Percentiles rank a stretch among this genome's conserved stretches.
phyloP scores from a whole-genome alignment of 1,140 invertebrate genomes.

The Dendroctonus valens region DNA sequence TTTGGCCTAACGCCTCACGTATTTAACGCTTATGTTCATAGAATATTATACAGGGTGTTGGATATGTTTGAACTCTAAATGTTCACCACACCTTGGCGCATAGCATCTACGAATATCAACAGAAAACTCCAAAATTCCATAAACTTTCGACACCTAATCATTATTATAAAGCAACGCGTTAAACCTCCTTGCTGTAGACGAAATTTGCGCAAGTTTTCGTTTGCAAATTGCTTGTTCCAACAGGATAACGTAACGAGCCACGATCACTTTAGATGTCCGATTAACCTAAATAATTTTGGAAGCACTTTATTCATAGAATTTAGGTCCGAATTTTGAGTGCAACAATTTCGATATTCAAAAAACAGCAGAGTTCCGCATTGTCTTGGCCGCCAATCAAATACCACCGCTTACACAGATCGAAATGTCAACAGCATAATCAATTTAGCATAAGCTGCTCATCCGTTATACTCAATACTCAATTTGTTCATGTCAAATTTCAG shows the following conservation, averaged over 20 bases:
- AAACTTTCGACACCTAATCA: background rate
- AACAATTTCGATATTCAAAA: slow-evolving; percentile 19
- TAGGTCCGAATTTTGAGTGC: slow-evolving; percentile 26
- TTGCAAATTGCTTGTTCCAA: background rate
- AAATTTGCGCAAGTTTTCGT: slow-evolving; percentile 3
- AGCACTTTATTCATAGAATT: slow-evolving; percentile 26
- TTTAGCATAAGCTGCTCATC: slow-evolving; percentile 6
- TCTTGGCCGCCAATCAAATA: slow-evolving; percentile 23
- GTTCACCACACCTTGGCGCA: background rate
- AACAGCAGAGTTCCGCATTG: slow-evolving; percentile 18
- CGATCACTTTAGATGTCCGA: slow-evolving; percentile 6
- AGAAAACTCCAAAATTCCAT: background rate
- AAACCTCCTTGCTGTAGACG: background rate
- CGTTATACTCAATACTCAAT: slow-evolving; percentile 3
- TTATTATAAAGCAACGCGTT: background rate
- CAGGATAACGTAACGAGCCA: background rate
- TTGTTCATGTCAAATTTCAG: background rate
- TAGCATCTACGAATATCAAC: background rate
- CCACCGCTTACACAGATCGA: slow-evolving; percentile 7
- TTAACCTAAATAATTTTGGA: slow-evolving; percentile 27
- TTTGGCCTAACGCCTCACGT: no score
- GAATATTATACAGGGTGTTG: no score
- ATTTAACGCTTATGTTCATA: no score
- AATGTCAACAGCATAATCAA: slow-evolving; percentile 24
- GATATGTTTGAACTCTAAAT: no score